Evolutionary conservation across 2,888 invertebrate species (phyloP).

Genomic region (Brenthis hecate): DNA sequence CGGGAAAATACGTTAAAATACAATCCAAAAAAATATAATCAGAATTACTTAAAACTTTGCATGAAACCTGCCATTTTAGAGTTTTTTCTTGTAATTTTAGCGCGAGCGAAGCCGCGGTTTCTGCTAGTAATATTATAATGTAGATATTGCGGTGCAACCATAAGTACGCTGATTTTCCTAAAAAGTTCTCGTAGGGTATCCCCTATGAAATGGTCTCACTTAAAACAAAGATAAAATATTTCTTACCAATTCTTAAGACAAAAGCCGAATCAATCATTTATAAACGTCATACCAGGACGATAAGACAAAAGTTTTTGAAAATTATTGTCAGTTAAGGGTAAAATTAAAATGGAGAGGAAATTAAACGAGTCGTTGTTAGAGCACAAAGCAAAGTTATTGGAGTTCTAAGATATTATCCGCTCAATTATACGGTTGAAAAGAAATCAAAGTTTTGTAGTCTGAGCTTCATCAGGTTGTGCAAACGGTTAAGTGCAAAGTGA

Average conservation of each 20-base stretch:
- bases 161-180: no score
- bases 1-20: no score
- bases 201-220: no score
- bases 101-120: no score
- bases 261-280: slow-evolving; percentile 15
- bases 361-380: slow-evolving; percentile 26
- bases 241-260: background rate
- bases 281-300: slow-evolving; percentile 10
- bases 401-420: slow-evolving; percentile 36
- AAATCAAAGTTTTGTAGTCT: slow-evolving; percentile 49
- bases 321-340: slow-evolving; percentile 16
- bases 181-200: no score
- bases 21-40: no score
- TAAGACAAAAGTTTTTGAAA: background rate
- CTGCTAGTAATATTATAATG: no score
- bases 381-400: slow-evolving; percentile 29
- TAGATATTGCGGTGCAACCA: no score
- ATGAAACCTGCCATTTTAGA: no score
- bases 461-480: slow-evolving; percentile 50
- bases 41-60: no score
- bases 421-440: slow-evolving; percentile 44
- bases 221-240: background rate
- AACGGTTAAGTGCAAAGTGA: slow-evolving; percentile 55
- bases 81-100: no score
- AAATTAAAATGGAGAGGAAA: slow-evolving; percentile 30